A percentile compares a stretch with the other conserved stretches of the same genome.
Conservation (phyloP, 1,140 invertebrate species). For the Cyrtorhinus lividipennis region DNA sequence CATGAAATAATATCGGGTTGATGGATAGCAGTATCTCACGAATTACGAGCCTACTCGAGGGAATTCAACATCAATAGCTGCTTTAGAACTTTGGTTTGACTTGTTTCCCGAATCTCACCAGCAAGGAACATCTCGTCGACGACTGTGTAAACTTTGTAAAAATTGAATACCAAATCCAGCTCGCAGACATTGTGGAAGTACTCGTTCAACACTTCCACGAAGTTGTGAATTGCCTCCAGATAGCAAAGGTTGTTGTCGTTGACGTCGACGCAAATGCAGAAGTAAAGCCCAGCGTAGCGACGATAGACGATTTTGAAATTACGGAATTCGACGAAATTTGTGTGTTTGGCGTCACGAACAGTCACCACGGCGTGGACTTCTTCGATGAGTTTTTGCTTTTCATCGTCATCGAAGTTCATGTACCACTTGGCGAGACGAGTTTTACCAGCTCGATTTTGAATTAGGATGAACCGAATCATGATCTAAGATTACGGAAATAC, state of each 20-base stretch:
- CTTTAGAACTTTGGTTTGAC: constrained; percentile 99
- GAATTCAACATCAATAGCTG: constrained; percentile 95
- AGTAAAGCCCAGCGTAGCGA: constrained; percentile 96
- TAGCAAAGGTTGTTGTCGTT: constrained; percentile 98
- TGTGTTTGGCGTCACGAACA: constrained; percentile 97
- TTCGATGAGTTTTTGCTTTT: constrained; percentile 99
- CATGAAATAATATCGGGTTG: no score
- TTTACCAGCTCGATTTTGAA: constrained; percentile 99
- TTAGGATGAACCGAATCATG: constrained; percentile 95
- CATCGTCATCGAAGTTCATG: constrained; percentile 99
- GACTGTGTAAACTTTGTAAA: constrained; percentile 88
- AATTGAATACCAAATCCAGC: constrained; percentile 98
- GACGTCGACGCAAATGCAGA: constrained; percentile 99
- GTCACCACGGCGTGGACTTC: constrained; percentile 99
- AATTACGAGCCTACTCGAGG: constrained; percentile 90
- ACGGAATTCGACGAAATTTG: constrained; percentile 99
- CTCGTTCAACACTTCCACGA: constrained; percentile 98
- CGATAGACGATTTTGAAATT: constrained; percentile 99
- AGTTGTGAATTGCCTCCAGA: constrained; percentile 98
- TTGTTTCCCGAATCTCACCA: constrained; percentile 98
- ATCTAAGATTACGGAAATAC: no score
- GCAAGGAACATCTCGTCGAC: constrained; percentile 99
- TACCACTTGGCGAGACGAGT: constrained; percentile 99
- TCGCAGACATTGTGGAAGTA: constrained; percentile 99
- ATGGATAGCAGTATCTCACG: no score